These are phyloP conservation scores for Toxotes jaculatrix DNA, from an alignment of 2,113 vertebrate species.

Conservation along the genomic window DNA sequence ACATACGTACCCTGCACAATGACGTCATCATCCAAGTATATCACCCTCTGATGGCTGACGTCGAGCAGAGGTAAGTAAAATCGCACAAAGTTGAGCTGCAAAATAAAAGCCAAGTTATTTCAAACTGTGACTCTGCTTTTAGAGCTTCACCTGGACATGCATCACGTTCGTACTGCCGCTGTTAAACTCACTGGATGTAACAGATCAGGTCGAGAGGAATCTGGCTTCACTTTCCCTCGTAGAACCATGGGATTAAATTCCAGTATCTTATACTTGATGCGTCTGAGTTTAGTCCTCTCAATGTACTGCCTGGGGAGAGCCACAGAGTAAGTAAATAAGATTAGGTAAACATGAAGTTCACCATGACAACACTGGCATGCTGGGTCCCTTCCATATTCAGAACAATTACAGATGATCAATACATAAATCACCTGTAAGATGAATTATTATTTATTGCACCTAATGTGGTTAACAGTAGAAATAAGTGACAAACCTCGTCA, in stretches of 20 bases:
- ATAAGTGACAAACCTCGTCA: conserved; percentile 83
- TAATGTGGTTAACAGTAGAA: background rate
- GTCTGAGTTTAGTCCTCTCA: conserved; percentile 90
- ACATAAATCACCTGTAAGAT: background rate
- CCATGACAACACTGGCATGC: background rate
- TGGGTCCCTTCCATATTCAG: background rate
- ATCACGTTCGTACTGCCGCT: background rate
- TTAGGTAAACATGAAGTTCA: background rate
- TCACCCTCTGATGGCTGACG: conserved; percentile 90
- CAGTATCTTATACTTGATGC: conserved; percentile 91
- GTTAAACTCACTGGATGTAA: conserved; percentile 92
- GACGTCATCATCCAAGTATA: conserved; percentile 96
- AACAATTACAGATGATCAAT: background rate
- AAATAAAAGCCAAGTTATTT: conserved; percentile 50
- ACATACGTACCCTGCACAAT: conserved; percentile 93
- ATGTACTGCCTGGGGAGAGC: conserved; percentile 90
- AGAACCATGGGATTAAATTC: conserved; percentile 96
- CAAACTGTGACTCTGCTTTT: background rate
- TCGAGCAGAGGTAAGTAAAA: conserved; percentile 94
- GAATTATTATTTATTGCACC: background rate
- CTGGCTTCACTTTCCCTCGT: conserved; percentile 93
- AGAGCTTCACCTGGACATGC: background rate
- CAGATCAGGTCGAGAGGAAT: conserved; percentile 92
- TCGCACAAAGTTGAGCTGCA: conserved; percentile 95
- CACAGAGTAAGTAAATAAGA: background rate